phyloP scores from a whole-genome alignment of 2,113 vertebrate species.

The Brienomyrus longianalis region DNA sequence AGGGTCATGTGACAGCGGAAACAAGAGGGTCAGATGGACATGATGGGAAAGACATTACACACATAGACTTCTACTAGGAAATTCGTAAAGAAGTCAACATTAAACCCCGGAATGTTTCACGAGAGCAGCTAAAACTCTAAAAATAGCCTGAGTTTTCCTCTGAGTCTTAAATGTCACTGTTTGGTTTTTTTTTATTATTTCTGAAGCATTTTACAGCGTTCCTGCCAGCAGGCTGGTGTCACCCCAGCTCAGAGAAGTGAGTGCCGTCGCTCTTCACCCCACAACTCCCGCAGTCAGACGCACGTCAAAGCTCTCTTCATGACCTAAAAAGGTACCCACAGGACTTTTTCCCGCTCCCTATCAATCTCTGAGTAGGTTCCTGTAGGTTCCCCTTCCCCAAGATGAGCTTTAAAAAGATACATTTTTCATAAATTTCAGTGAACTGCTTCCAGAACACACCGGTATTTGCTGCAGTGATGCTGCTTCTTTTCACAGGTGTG shows the following conservation, averaged over 20 bases:
- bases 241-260: constrained; percentile 26
- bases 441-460: neutral
- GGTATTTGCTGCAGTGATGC: neutral
- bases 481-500: neutral
- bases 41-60: neutral
- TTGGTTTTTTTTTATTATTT: neutral
- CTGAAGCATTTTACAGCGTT: neutral
- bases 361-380: neutral
- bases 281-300: constrained; percentile 36
- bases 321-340: constrained; percentile 17
- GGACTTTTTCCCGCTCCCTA: neutral
- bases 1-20: neutral
- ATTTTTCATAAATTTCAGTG: neutral
- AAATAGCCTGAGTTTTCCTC: neutral
- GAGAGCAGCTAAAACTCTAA: neutral
- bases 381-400: neutral
- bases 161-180: neutral
- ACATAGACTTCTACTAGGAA: neutral
- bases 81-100: neutral
- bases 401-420: neutral
- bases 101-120: neutral
- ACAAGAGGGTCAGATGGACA: neutral
- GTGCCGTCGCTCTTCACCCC: constrained; percentile 32
- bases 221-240: constrained; percentile 30
- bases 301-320: constrained; percentile 31